phyloP scores from a whole-genome alignment of 2,888 invertebrate genomes.

The Epiblema foenella region DNA sequence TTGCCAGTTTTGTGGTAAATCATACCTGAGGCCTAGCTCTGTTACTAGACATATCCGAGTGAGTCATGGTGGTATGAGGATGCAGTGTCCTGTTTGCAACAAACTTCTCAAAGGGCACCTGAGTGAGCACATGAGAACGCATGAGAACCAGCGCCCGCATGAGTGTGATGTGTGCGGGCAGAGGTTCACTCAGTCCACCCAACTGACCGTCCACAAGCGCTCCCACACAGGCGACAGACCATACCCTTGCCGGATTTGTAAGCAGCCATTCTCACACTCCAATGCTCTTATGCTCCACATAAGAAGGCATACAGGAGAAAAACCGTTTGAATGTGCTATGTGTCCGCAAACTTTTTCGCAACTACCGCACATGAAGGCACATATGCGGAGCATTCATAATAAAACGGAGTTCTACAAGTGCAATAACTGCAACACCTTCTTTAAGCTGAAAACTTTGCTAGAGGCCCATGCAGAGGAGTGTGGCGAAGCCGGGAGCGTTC shows the following conservation, averaged over 20 bases:
- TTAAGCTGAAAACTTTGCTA: slow-evolving; percentile 90
- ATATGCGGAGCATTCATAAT: slow-evolving; percentile 94
- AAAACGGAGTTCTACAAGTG: slow-evolving; percentile 92
- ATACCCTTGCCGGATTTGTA: slow-evolving; percentile 92
- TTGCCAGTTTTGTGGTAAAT: slow-evolving; percentile 92
- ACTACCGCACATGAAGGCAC: slow-evolving; percentile 94
- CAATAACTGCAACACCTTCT: slow-evolving; percentile 88
- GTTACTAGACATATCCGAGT: slow-evolving; percentile 91
- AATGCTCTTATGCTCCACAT: slow-evolving; percentile 94
- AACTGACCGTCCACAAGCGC: slow-evolving; percentile 92
- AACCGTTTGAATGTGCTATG: slow-evolving; percentile 89
- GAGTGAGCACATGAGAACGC: slow-evolving; percentile 92
- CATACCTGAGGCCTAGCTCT: slow-evolving; percentile 90
- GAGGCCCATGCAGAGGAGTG: slow-evolving; percentile 87
- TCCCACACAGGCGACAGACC: slow-evolving; percentile 94
- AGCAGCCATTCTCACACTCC: slow-evolving; percentile 92
- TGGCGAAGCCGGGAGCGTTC: slow-evolving; percentile 75
- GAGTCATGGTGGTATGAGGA: slow-evolving; percentile 90
- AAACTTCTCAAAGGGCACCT: slow-evolving; percentile 92
- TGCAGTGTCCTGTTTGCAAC: slow-evolving; percentile 92
- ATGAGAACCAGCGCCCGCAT: slow-evolving; percentile 90
- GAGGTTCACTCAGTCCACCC: slow-evolving; percentile 92
- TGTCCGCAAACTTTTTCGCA: slow-evolving; percentile 92
- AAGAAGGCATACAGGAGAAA: slow-evolving; percentile 93
- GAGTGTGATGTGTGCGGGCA: slow-evolving; percentile 92